Conservation (phyloP, 2,113 vertebrate genomes). For the Sphyrna mokarran region DNA sequence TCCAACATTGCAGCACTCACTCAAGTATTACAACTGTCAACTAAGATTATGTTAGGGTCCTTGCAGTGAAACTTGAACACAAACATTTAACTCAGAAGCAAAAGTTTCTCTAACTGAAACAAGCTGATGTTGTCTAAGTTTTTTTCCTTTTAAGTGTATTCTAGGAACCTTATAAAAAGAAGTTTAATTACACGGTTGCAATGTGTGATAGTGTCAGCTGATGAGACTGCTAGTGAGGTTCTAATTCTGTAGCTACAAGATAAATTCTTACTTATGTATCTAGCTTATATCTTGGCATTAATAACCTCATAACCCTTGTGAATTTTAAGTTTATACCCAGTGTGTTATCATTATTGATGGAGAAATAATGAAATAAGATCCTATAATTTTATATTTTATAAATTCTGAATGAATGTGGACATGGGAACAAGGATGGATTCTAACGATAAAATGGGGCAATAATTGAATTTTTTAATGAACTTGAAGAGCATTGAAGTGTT, state of each 20-base stretch:
- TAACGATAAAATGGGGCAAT: neutral
- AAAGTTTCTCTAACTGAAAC: neutral
- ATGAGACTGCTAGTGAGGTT: neutral
- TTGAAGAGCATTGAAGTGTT: neutral
- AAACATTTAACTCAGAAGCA: neutral
- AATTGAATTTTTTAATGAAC: constrained; percentile 11
- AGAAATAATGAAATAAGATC: neutral
- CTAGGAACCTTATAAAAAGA: neutral
- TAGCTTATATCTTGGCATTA: neutral
- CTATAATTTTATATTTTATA: neutral
- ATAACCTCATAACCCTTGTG: too few species aligned
- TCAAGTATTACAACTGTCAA: neutral
- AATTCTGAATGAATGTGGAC: neutral
- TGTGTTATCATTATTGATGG: neutral
- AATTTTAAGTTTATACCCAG: neutral
- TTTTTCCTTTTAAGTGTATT: neutral
- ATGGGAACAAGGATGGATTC: neutral
- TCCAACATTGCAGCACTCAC: neutral
- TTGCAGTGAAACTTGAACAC: neutral
- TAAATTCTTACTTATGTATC: neutral
- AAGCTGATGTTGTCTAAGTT: neutral
- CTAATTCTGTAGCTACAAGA: neutral
- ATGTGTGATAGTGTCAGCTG: neutral
- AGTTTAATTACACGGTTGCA: neutral
- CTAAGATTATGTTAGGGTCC: neutral